Evolutionary conservation across 2,888 invertebrate species (phyloP), one percentile per base, ranked within the genome.

Genomic region (Eledona agricola): DNA sequence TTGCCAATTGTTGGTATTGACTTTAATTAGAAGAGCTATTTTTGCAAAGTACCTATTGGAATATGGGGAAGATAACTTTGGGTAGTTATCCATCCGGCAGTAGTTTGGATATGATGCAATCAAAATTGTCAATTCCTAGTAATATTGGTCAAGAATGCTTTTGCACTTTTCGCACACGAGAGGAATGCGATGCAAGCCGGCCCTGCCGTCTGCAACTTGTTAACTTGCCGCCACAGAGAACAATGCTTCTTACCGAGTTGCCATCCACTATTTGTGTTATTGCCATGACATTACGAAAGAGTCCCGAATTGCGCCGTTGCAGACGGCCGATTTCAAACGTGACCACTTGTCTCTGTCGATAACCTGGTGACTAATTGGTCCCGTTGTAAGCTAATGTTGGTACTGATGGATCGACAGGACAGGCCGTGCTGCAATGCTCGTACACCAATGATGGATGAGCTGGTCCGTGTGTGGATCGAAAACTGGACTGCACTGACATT

Each of bases 321-420:
- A 50, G 43, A 43, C 35, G 40, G 57, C 47, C 50, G 45, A 45
- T 56, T 59, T 43, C 4, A 43, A 31, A 43, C 46, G 46, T 46
- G 46, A 35, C 46, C 46, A 46, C 7, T 32, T 46, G 34, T 42
- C 51, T 9, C 32, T 32, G 31, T 43, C 42, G 34, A 40, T 42
- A 47, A 28, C 28, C 17, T 17, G 6, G 16, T 54, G 62, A 63
- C 62, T 66, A 67, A 64, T 67, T 66, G 69, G 67, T 63, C 63
- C 55, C 63, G 57, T 57, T 71, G 71, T 71, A 42, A 65, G 64
- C 64, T 70, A 69, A 72, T 71, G 69, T 69, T 59, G 46, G 59
- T 70, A 69, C 70, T 72, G 72, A 72, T 72, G 69, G 72, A 72
- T 72, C 69, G 71, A 66, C 66, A 60, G 52, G 61, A 45, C 54